Evolutionary conservation across 2,888 invertebrate genomes (phyloP), one percentile per base, ranked within the genome.

Genomic region (Urechis unicinctus): DNA sequence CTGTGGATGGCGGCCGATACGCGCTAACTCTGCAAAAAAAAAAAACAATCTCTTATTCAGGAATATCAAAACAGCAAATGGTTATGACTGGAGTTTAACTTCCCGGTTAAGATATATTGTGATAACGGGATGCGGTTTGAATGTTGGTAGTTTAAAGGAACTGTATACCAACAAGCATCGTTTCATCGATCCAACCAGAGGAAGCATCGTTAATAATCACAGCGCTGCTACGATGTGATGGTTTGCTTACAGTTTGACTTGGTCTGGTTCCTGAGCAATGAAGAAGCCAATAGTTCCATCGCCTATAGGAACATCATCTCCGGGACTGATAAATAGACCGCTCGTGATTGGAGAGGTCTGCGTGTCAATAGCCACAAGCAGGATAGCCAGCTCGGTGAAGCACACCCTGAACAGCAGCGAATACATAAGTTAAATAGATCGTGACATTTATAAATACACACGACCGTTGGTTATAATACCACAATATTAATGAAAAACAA

Each of bases 291-390:
- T 43, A 25, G 50, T 45, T 6, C 41, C 52, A 13, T 31, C 5
- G 2, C 3, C 21, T 42, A 61, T 58, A 49, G 46, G 42, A 41
- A 55, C 36, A 22, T 57, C 43, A 17, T 36, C 17, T n/a, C 59
- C 59, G 4, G 61, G 61, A 48, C 60, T 61, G 29, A 61, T 48
- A 31, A 50, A 30, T 22, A 61, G 49, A 36, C 41, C 26, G 13
- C 36, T 26, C 36, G 30, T 47, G 43, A 41, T 22, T 17, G 24
- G 36, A n/a, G 48, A 22, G 6, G 50, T 47, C 6, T 31, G 21
- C 3, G 22, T 29, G 31, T 57, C 30, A 24, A 60, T 51, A 1
- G 58, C 61, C 30, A 61, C 28, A 21, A 61, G 58, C 22, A 61
- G 54, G 4, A 61, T 51, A 22, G 51, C 50, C 22, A 58, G 53